Conservation (phyloP, 2,888 invertebrate genomes). For the Dascillus cervinus region DNA sequence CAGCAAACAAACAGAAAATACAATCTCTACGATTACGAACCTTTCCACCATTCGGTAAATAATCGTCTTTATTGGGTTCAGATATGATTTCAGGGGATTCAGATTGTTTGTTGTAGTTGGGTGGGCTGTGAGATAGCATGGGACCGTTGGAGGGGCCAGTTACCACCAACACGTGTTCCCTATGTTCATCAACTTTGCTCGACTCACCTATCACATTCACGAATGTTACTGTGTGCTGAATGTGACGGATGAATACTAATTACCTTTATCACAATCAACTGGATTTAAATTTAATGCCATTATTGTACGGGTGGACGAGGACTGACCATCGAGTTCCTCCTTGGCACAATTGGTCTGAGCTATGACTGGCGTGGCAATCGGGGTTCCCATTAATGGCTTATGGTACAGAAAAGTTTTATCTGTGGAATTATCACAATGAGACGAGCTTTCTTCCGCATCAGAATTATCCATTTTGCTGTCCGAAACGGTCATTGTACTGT, state of each 20-base stretch:
- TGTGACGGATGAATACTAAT: too few species aligned
- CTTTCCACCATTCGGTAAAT: slow-evolving; percentile 36
- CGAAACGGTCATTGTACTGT: slow-evolving; percentile 13
- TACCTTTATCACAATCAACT: slow-evolving; percentile 30
- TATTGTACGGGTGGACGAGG: slow-evolving; percentile 23
- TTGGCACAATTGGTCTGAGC: slow-evolving; percentile 28
- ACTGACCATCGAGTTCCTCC: slow-evolving; percentile 13
- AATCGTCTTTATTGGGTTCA: slow-evolving; percentile 33
- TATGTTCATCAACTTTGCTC: slow-evolving; percentile 32
- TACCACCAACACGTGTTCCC: slow-evolving; percentile 39
- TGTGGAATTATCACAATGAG: slow-evolving; percentile 26
- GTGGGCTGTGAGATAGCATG: slow-evolving; percentile 38
- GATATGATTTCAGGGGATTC: slow-evolving; percentile 28
- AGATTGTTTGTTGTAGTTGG: slow-evolving; percentile 34
- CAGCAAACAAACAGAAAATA: slow-evolving; percentile 2
- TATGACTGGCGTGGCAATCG: slow-evolving; percentile 39
- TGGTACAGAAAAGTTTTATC: slow-evolving; percentile 20
- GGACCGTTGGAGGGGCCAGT: slow-evolving; percentile 40
- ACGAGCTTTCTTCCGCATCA: slow-evolving; percentile 30
- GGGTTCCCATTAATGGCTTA: slow-evolving; percentile 21
- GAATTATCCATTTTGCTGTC: slow-evolving; percentile 27
- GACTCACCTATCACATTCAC: slow-evolving; percentile 13
- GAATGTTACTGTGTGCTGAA: slow-evolving; percentile 3
- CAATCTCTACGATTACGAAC: slow-evolving; percentile 21
- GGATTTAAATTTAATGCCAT: slow-evolving; percentile 29